phyloP scores from a whole-genome alignment of 2,797 vertebrate genomes.

The Sebastiscus albofasciatus region DNA sequence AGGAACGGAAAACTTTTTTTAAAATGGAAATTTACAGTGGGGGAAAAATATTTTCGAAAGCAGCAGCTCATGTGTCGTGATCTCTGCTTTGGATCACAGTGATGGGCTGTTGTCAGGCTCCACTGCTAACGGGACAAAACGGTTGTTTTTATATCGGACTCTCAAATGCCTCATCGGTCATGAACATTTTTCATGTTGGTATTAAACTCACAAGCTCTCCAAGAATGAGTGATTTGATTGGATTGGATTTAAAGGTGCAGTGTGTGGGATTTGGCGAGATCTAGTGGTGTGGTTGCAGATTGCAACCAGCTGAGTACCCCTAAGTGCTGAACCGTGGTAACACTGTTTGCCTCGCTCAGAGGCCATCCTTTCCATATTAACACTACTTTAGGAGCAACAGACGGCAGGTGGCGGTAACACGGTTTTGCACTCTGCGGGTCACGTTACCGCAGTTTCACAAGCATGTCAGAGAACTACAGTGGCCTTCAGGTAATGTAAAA shows the following conservation, averaged over 20 bases:
- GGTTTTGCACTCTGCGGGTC: too few relatives aligned
- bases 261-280: too few relatives aligned
- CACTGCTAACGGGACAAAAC: not conserved
- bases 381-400: too few relatives aligned
- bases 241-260: too few relatives aligned
- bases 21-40: not conserved
- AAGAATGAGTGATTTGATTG: not conserved
- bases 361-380: too few relatives aligned
- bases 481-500: too few relatives aligned
- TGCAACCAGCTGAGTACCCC: too few relatives aligned
- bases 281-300: too few relatives aligned
- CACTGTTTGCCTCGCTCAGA: too few relatives aligned
- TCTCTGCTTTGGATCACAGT: not conserved
- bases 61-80: not conserved
- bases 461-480: too few relatives aligned
- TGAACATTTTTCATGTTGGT: not conserved
- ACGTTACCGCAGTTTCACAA: too few relatives aligned
- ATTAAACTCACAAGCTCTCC: not conserved
- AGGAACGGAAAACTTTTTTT: not conserved
- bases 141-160: not conserved
- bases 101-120: not conserved
- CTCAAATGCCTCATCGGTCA: not conserved
- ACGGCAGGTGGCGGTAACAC: too few relatives aligned
- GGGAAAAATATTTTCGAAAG: not conserved
- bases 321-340: accelerated